Percentiles rank a stretch among this genome's conserved stretches.
These are phyloP conservation scores for Pipistrellus pipistrellus DNA, from an alignment of 2,797 vertebrate species.

Conservation along the genomic window DNA sequence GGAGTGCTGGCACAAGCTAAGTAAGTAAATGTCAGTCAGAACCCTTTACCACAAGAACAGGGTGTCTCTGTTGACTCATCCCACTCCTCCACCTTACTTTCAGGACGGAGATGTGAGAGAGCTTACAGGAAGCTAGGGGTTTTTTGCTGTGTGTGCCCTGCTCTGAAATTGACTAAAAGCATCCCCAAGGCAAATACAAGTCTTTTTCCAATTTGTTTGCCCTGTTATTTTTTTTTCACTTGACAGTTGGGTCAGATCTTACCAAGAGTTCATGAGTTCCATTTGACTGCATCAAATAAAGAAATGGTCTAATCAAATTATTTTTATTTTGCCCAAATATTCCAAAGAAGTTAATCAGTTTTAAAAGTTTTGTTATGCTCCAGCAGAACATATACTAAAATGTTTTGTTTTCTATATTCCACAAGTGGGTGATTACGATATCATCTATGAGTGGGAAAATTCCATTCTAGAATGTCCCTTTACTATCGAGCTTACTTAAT, in stretches of 20 bases:
- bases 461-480: conserved; percentile 77
- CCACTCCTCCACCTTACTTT: neutral
- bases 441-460: conserved; percentile 76
- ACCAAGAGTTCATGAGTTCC: neutral
- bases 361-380: neutral
- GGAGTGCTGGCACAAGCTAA: conserved; percentile 98
- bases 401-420: conserved; percentile 76
- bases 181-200: neutral
- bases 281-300: neutral
- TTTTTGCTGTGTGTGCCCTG: neutral
- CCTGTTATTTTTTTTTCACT: neutral
- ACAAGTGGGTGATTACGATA: conserved; percentile 5
- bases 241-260: neutral
- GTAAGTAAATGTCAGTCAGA: conserved; percentile 88
- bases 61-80: neutral
- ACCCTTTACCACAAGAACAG: fast-evolving
- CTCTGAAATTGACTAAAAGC: neutral
- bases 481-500: conserved; percentile 78
- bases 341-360: conserved; percentile 64
- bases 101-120: neutral
- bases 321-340: conserved; percentile 72
- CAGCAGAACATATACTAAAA: neutral
- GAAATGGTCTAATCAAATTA: conserved; percentile 58
- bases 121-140: neutral
- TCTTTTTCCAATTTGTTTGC: neutral